These are phyloP conservation scores for Cosmorhoe ocellata DNA, from an alignment of 2,888 invertebrate genomes.

Conservation along the genomic window DNA sequence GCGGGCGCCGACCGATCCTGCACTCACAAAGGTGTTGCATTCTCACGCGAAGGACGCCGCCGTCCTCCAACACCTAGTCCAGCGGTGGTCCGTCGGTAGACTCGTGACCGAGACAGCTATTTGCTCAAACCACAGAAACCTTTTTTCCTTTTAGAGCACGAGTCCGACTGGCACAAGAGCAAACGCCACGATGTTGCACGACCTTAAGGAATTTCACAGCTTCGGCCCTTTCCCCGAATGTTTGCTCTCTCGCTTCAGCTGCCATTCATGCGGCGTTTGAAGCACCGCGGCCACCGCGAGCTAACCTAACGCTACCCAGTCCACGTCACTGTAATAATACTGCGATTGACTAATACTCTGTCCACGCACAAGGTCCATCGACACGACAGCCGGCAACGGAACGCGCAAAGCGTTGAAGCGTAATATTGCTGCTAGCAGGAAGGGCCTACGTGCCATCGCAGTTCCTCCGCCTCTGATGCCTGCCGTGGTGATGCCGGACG, in stretches of 20 bases:
- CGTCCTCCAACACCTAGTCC: slow-evolving; percentile 48
- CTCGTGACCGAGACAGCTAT: slow-evolving; percentile 77
- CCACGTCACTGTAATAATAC: slow-evolving; percentile 82
- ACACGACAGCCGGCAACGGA: slow-evolving; percentile 79
- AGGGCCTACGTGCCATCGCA: slow-evolving; percentile 74
- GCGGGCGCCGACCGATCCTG: slow-evolving; percentile 35
- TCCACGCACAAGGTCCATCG: slow-evolving; percentile 78
- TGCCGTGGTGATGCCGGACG: slow-evolving; percentile 73
- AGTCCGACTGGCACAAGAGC: slow-evolving; percentile 74
- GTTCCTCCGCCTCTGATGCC: slow-evolving; percentile 73
- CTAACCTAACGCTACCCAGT: slow-evolving; percentile 78
- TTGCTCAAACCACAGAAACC: slow-evolving; percentile 75
- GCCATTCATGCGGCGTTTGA: slow-evolving; percentile 76
- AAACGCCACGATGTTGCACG: slow-evolving; percentile 80
- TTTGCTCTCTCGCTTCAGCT: slow-evolving; percentile 79
- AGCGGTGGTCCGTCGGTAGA: slow-evolving; percentile 76
- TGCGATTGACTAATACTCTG: slow-evolving; percentile 83
- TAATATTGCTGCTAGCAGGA: slow-evolving; percentile 67
- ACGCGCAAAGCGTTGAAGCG: slow-evolving; percentile 80
- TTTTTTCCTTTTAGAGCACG: slow-evolving; percentile 80
- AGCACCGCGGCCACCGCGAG: slow-evolving; percentile 74
- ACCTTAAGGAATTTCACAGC: slow-evolving; percentile 80
- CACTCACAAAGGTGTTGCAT: slow-evolving; percentile 28
- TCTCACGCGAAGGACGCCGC: slow-evolving; percentile 13
- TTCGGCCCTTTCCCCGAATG: slow-evolving; percentile 72